Conservation (phyloP, 2,797 vertebrate genomes). For the Hylomyscus alleni region DNA sequence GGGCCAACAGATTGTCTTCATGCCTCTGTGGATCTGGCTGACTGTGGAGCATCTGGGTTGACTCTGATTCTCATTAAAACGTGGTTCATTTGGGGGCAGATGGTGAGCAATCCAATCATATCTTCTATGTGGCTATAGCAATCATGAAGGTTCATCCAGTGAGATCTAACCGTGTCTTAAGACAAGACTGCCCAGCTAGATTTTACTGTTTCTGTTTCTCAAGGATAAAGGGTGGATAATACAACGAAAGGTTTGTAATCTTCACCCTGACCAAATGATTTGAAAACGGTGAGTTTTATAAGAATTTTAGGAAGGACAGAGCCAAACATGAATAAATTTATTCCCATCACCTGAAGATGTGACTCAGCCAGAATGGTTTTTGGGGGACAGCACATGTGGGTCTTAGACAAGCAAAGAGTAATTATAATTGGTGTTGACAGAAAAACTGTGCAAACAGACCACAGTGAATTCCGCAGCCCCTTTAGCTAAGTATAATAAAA, state of each 20-base stretch:
- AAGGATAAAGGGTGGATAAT: background rate
- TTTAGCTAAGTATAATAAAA: conserved; percentile 43
- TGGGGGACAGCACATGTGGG: background rate
- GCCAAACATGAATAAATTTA: background rate
- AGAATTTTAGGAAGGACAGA: background rate
- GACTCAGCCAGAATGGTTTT: background rate
- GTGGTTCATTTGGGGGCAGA: background rate
- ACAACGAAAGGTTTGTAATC: background rate
- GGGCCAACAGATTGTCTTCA: background rate
- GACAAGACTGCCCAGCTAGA: conserved; percentile 1
- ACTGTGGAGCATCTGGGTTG: background rate
- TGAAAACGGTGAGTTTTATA: conserved; percentile 5
- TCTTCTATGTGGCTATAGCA: background rate
- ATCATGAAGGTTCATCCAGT: background rate
- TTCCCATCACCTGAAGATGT: background rate
- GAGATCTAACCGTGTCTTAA: background rate
- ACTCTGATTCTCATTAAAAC: conserved; percentile 9
- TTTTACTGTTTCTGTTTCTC: background rate
- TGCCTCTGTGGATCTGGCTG: background rate
- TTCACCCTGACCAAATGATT: conserved; percentile 11
- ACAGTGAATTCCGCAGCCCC: background rate
- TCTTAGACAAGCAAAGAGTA: conserved; percentile 25
- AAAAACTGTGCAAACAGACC: conserved; percentile 49
- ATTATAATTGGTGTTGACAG: conserved; percentile 27
- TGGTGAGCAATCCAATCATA: background rate